Percentiles rank a stretch among this genome's conserved stretches.
Conservation (phyloP, 2,797 vertebrate genomes). For the Chrysolophus pictus region DNA sequence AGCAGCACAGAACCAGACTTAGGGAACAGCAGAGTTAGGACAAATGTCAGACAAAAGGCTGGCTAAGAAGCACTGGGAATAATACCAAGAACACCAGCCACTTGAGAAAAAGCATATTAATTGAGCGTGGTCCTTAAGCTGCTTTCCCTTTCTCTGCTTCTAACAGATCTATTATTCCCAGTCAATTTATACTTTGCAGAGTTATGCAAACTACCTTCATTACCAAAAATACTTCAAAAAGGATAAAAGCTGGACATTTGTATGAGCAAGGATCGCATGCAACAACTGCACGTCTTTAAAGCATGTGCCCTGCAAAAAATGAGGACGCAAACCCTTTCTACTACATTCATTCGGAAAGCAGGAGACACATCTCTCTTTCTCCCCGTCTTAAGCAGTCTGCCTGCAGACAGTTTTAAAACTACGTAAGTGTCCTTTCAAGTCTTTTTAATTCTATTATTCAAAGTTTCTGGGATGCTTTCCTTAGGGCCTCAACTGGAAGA, state of each 20-base stretch:
- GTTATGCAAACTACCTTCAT: background rate
- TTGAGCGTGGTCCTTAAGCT: background rate
- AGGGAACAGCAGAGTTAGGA: accelerated
- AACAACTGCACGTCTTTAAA: background rate
- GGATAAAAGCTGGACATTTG: background rate
- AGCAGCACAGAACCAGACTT: background rate
- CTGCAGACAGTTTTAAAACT: background rate
- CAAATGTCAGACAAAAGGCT: background rate
- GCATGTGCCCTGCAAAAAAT: background rate
- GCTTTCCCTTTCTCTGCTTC: background rate
- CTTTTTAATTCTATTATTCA: background rate
- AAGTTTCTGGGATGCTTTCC: background rate
- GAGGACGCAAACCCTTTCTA: background rate
- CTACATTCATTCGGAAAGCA: background rate
- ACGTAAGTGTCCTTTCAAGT: background rate
- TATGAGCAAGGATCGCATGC: background rate
- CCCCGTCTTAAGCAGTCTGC: background rate
- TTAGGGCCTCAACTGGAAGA: background rate
- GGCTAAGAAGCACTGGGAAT: background rate
- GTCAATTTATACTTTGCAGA: background rate
- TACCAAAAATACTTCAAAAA: background rate
- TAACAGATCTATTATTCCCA: background rate
- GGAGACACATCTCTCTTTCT: background rate
- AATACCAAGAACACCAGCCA: background rate
- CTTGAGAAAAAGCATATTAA: background rate